Conservation (phyloP, 1,140 invertebrate species). For the Bacillus rossius region DNA sequence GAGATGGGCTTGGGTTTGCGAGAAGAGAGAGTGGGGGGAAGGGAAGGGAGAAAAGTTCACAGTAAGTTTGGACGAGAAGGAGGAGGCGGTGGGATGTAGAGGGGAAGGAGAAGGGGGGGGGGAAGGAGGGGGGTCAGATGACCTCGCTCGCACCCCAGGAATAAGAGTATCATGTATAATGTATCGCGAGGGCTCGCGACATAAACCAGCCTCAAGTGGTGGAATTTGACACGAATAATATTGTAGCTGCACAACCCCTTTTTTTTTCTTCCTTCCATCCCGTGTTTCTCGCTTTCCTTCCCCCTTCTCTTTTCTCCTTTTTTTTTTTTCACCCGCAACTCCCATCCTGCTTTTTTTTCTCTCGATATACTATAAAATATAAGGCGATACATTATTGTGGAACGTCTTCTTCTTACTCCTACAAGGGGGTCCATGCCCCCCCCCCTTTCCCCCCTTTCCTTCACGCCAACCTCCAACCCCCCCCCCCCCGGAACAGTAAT, state of each 20-base stretch:
- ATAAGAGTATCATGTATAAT: conserved; percentile 12
- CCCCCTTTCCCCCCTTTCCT: too few species aligned
- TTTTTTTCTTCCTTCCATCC: not conserved
- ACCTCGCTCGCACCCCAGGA: not conserved
- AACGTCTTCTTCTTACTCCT: not conserved
- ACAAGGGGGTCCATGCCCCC: too few species aligned
- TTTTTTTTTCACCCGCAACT: not conserved
- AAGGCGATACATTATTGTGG: conserved; percentile 14
- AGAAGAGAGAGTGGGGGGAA: too few species aligned
- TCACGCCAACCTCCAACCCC: not conserved
- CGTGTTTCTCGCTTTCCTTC: not conserved
- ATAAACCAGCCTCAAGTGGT: conserved; percentile 8
- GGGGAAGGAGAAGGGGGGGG: not conserved
- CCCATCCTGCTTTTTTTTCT: too few species aligned
- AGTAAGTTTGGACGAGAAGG: not conserved
- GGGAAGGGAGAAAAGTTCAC: too few species aligned
- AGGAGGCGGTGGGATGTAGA: not conserved
- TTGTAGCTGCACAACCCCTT: not conserved
- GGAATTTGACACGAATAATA: conserved; percentile 15
- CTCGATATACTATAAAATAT: conserved; percentile 12
- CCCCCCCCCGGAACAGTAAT: conserved; percentile 28
- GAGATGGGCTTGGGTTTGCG: too few species aligned
- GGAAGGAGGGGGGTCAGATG: conserved; percentile 2
- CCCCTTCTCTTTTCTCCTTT: not conserved
- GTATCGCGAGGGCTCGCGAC: conserved; percentile 7